phyloP scores from a whole-genome alignment of 2,797 vertebrate genomes.

The Stomatorhinus walkeri region DNA sequence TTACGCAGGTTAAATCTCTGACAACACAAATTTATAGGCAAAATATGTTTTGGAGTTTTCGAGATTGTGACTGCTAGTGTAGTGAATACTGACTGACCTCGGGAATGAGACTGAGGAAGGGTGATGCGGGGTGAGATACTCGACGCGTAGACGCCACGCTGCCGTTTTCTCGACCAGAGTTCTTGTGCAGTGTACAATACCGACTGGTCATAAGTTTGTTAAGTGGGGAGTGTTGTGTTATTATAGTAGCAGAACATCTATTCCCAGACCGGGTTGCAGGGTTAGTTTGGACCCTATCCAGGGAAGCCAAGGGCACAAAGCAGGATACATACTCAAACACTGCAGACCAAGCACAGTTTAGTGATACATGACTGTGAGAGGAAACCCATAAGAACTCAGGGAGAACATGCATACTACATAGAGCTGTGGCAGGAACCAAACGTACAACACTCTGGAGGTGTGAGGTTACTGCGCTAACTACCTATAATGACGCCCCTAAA shows the following conservation, averaged over 20 bases:
- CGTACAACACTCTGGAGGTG: neutral
- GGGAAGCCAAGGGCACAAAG: neutral
- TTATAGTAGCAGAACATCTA: neutral
- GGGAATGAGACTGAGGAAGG: neutral
- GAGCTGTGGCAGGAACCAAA: neutral
- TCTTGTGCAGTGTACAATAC: neutral
- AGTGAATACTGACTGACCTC: neutral
- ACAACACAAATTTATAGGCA: neutral
- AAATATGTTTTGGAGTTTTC: neutral
- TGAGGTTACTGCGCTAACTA: neutral
- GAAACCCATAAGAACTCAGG: neutral
- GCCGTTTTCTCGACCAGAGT: neutral
- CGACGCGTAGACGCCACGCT: neutral
- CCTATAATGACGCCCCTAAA: neutral
- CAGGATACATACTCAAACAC: neutral
- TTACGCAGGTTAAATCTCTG: neutral
- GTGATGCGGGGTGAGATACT: neutral
- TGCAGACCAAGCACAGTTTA: neutral
- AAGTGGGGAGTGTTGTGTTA: neutral
- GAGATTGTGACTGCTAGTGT: neutral
- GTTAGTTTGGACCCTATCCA: neutral
- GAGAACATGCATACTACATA: neutral
- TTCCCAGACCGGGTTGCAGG: neutral
- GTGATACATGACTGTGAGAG: neutral
- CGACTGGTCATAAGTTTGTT: neutral